phyloP scores from a whole-genome alignment of 2,888 invertebrate species.

The Lepidochitona cinerea region DNA sequence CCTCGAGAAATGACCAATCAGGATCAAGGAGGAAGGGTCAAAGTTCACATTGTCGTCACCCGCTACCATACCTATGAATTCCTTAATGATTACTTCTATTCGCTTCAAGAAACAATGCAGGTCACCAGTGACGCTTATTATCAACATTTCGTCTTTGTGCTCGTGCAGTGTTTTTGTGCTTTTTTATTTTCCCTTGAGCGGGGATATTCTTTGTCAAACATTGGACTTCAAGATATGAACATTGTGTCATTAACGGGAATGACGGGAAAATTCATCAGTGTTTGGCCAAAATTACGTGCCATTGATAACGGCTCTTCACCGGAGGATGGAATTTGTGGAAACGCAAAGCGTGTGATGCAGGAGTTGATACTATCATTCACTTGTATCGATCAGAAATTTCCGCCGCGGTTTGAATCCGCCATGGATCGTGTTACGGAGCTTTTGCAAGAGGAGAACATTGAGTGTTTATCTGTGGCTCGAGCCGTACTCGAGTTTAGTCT shows the following conservation, averaged over 20 bases:
- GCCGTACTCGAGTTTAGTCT: conserved; percentile 56
- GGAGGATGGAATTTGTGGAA: neutral
- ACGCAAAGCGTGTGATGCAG: conserved; percentile 4
- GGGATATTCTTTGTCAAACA: neutral
- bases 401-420: conserved; percentile 28
- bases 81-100: conserved; percentile 30
- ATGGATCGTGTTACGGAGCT: conserved; percentile 45
- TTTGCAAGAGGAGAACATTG: conserved; percentile 45
- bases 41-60: conserved; percentile 55
- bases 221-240: neutral
- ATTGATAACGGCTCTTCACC: neutral
- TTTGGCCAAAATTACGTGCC: neutral
- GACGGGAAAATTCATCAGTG: neutral
- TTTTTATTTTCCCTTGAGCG: neutral
- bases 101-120: conserved; percentile 30
- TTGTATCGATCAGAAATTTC: conserved; percentile 4
- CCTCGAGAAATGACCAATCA: conserved; percentile 38
- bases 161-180: conserved; percentile 3
- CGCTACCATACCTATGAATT: conserved; percentile 55
- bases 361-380: neutral
- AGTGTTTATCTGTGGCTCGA: conserved; percentile 54
- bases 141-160: neutral
- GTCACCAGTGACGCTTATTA: neutral
- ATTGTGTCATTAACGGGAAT: neutral
- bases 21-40: conserved; percentile 10